Conservation (phyloP, 2,888 invertebrate genomes). For the Zygogramma bicolorata region DNA sequence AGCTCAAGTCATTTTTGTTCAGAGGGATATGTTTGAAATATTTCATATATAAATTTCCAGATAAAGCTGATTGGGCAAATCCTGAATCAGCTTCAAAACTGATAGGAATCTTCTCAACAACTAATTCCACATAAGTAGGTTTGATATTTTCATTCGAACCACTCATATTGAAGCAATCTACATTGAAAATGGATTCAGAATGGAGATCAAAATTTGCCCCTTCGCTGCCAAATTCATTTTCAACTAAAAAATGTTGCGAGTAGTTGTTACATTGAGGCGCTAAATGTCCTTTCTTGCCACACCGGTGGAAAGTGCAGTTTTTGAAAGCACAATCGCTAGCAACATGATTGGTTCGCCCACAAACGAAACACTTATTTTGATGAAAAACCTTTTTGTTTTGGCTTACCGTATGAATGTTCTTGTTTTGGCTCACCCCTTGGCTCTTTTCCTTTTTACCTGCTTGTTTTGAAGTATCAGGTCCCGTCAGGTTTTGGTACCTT, state of each 20-base stretch:
- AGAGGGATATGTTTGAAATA: not conserved
- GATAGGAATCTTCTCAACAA: not conserved
- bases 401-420: not conserved
- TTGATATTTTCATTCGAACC: not conserved
- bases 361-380: not conserved
- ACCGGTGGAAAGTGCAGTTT: not conserved
- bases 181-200: not conserved
- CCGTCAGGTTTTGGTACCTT: not conserved
- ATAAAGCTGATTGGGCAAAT: slow-evolving; percentile 1
- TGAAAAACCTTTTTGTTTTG: not conserved
- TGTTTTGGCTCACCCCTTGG: not conserved
- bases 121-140: not conserved
- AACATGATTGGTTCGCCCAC: not conserved
- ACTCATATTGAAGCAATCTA: not conserved
- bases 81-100: slow-evolving; percentile 13
- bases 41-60: slow-evolving; percentile 3
- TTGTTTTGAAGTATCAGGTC: not conserved
- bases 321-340: not conserved
- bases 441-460: not conserved
- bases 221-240: not conserved
- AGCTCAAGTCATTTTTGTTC: not conserved
- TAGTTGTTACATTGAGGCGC: not conserved
- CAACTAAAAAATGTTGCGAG: not conserved
- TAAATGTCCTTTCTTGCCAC: not conserved
- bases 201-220: not conserved